Base-by-base conservation (phyloP, 92 coral and sea anemone genomes). In the Siderastrea radians region DNA sequence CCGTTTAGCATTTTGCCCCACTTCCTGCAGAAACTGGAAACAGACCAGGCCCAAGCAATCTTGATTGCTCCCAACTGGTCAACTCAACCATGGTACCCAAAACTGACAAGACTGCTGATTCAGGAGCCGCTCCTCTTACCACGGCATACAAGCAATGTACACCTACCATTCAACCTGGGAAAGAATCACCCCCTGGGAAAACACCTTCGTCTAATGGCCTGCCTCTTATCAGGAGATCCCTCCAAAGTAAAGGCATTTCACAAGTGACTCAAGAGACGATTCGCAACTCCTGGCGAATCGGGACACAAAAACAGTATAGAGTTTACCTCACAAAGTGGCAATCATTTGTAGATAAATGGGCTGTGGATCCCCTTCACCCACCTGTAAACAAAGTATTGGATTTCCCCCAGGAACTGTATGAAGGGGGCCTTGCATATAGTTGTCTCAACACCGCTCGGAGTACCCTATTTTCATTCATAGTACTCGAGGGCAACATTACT, bases 71-170 rank as follows among this genome's bases (percentile, higher is more conserved):
- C 95, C 81, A 84, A 83, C 43, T 92, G 85, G 92, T 65, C 92
- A 59, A 84, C 94, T 44, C 90, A 90, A 73, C 78, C 89, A 61
- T 93, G 94, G 96, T 93, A 86, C 86, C 87, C 88, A 5, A 73
- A 86, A n/a, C 62, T 93, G 65, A 77, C 93, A 73, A 81, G 89
- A 73, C 83, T 89, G 5, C 71, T 86, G 82, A 80, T 81, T n/a
- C 52, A 64, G 59, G 54, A 80, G 70, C 88, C 88, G 17, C 77
- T 85, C 78, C 75, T 88, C 82, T 78, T 83, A 6, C 87, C 84
- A 61, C 57, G 64, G 43, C 52, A 67, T 38, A 80, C 75, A 63
- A 84, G 73, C 84, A 89, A 78, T 57, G 74, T 92, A 61, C 61
- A 59, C 38, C 89, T 82, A 49, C 93, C 93, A 19, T 82, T 76